Evolutionary conservation across 1,140 invertebrate species (phyloP).

Genomic region (Pogonomyrmex barbatus): DNA sequence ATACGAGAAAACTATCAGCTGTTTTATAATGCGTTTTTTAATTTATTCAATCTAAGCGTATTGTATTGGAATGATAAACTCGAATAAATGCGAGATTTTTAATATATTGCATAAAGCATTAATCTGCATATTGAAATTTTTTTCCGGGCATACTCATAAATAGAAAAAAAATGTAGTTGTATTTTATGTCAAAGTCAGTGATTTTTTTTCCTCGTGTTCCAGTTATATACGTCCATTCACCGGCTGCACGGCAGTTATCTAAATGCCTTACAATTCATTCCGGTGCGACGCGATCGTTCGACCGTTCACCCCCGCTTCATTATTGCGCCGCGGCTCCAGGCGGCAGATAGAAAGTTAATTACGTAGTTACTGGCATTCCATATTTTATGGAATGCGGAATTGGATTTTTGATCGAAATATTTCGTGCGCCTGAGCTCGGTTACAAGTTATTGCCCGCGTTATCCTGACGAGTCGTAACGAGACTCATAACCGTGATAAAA

Average conservation of each 20-base stretch:
- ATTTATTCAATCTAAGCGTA: constrained; percentile 5
- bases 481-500: background rate
- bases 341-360: constrained; percentile 53
- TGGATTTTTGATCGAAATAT: constrained; percentile 63
- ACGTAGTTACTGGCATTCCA: constrained; percentile 62
- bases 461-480: constrained; percentile 2
- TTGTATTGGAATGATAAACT: background rate
- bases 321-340: constrained; percentile 28
- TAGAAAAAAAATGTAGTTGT: background rate
- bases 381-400: constrained; percentile 58
- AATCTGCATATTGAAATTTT: constrained; percentile 14
- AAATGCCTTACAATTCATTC: constrained; percentile 59
- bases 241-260: background rate
- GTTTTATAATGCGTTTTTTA: background rate
- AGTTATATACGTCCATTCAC: constrained; percentile 4
- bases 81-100: background rate
- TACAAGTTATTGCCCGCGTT: constrained; percentile 11
- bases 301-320: constrained; percentile 40
- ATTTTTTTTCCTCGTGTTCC: background rate
- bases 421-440: background rate
- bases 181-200: background rate
- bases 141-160: background rate
- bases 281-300: background rate
- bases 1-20: background rate
- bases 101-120: background rate